Percentiles rank a stretch among this genome's conserved stretches.
These are phyloP conservation scores for Trachelus troglodyta DNA, from an alignment of 2,888 invertebrate genomes.

Conservation along the genomic window DNA sequence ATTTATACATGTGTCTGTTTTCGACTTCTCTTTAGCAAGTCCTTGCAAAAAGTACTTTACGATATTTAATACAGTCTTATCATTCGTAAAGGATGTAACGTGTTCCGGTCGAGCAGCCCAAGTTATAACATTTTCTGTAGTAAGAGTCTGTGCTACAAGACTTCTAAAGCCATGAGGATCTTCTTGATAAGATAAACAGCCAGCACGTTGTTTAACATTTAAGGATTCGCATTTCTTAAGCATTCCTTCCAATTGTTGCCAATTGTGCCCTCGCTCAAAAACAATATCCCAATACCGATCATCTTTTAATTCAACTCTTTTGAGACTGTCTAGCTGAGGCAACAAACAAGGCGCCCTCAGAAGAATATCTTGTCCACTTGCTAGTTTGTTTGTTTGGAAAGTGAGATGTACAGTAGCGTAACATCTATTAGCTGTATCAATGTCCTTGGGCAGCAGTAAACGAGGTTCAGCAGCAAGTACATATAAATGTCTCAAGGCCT, in stretches of 20 bases:
- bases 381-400: slow-evolving; percentile 63
- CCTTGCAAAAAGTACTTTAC: slow-evolving; percentile 74
- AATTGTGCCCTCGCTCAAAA: slow-evolving; percentile 85
- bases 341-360: slow-evolving; percentile 87
- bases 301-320: slow-evolving; percentile 83
- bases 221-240: slow-evolving; percentile 77
- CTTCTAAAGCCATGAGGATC: slow-evolving; percentile 86
- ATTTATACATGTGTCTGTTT: slow-evolving; percentile 31
- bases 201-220: slow-evolving; percentile 89
- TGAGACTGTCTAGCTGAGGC: slow-evolving; percentile 81
- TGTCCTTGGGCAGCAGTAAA: slow-evolving; percentile 87
- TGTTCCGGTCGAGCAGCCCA: slow-evolving; percentile 77
- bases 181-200: slow-evolving; percentile 86
- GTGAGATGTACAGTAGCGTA: slow-evolving; percentile 77
- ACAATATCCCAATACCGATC: slow-evolving; percentile 90
- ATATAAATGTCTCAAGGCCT: slow-evolving; percentile 96
- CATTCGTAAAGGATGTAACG: slow-evolving; percentile 81
- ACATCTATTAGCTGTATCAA: slow-evolving; percentile 82
- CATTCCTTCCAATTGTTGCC: slow-evolving; percentile 80
- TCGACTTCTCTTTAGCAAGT: slow-evolving; percentile 34
- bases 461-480: slow-evolving; percentile 94
- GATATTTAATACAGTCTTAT: slow-evolving; percentile 77
- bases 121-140: slow-evolving; percentile 76
- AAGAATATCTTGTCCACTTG: slow-evolving; percentile 69
- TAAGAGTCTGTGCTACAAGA: slow-evolving; percentile 82